Conservation (phyloP, 2,113 vertebrate genomes). For the Arvicanthis niloticus region DNA sequence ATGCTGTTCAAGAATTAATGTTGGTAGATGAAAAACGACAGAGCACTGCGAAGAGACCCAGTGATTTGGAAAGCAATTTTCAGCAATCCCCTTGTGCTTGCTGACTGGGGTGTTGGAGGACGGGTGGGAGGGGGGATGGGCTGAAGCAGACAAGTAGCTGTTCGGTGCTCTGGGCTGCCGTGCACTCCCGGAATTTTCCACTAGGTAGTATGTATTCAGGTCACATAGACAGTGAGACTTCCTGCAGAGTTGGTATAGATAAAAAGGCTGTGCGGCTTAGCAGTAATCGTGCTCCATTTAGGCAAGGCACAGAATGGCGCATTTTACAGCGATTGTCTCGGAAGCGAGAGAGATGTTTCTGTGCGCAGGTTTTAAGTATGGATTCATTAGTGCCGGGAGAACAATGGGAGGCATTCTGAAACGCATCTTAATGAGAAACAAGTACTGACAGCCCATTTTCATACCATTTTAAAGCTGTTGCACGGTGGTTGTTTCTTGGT, state of each 20-base stretch:
- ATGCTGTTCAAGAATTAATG: constrained; percentile 73
- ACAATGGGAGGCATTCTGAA: constrained; percentile 64
- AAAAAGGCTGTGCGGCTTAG: constrained; percentile 64
- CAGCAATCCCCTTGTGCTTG: constrained; percentile 50
- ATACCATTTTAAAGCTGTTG: constrained; percentile 31
- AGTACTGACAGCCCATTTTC: constrained; percentile 30
- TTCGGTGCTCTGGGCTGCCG: constrained; percentile 73
- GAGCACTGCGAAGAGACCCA: constrained; percentile 60
- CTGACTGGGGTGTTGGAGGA: not conserved
- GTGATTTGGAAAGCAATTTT: constrained; percentile 61
- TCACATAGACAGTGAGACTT: constrained; percentile 86
- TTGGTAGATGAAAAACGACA: constrained; percentile 42
- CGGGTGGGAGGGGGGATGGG: accelerated
- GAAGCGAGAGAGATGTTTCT: constrained; percentile 73
- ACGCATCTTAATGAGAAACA: constrained; percentile 59
- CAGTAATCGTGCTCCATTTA: constrained; percentile 84
- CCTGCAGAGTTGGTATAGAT: constrained; percentile 83
- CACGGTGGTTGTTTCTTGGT: constrained; percentile 6
- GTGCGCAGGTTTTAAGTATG: constrained; percentile 73
- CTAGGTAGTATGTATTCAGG: constrained; percentile 83
- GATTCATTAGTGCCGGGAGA: constrained; percentile 77
- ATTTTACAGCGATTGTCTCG: constrained; percentile 82
- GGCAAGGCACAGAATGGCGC: constrained; percentile 74
- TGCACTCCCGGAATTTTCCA: constrained; percentile 87
- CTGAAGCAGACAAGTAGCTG: constrained; percentile 35